A percentile compares a stretch with the other conserved stretches of the same genome.
Evolutionary conservation across 1,140 invertebrate genomes (phyloP).

Genomic region (Apis dorsata): DNA sequence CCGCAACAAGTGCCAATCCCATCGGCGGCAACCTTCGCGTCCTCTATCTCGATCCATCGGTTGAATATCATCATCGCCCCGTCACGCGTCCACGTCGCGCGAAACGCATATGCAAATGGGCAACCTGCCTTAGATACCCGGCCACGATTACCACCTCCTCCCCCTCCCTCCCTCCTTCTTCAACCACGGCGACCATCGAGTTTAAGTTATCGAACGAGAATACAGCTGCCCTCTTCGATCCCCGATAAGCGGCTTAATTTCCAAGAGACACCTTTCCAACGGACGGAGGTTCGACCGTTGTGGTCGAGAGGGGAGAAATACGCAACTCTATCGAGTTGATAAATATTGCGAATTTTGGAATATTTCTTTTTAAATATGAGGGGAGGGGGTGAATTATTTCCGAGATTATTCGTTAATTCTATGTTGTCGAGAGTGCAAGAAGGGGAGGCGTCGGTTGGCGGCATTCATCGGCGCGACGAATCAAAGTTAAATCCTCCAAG

Average conservation of each 20-base stretch:
- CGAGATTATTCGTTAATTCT: too few relatives aligned
- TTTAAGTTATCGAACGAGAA: slow-evolving; percentile 36
- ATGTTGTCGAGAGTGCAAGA: too few relatives aligned
- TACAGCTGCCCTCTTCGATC: slow-evolving; percentile 56
- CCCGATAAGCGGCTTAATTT: slow-evolving; percentile 63
- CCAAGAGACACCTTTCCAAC: slow-evolving; percentile 52
- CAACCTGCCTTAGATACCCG: slow-evolving; percentile 34
- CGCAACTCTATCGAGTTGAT: too few relatives aligned
- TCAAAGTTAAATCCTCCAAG: slow-evolving; percentile 77
- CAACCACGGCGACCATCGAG: slow-evolving; percentile 33
- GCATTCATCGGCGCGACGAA: slow-evolving; percentile 57
- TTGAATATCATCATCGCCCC: slow-evolving; percentile 3
- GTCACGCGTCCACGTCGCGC: slow-evolving; percentile 12
- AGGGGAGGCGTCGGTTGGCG: too few relatives aligned
- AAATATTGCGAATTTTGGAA: too few relatives aligned
- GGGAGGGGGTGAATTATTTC: too few relatives aligned
- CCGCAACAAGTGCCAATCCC: slow-evolving; percentile 47
- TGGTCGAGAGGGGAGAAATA: too few relatives aligned
- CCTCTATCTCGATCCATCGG: slow-evolving; percentile 15
- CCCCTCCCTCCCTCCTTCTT: slow-evolving; percentile 19
- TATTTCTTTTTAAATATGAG: too few relatives aligned
- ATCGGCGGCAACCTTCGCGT: not conserved
- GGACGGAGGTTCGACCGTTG: slow-evolving; percentile 13
- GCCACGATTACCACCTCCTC: slow-evolving; percentile 18
- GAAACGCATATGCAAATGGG: slow-evolving; percentile 44